Evolutionary conservation across 2,797 vertebrate species (phyloP).

Genomic region (Falco naumanni): DNA sequence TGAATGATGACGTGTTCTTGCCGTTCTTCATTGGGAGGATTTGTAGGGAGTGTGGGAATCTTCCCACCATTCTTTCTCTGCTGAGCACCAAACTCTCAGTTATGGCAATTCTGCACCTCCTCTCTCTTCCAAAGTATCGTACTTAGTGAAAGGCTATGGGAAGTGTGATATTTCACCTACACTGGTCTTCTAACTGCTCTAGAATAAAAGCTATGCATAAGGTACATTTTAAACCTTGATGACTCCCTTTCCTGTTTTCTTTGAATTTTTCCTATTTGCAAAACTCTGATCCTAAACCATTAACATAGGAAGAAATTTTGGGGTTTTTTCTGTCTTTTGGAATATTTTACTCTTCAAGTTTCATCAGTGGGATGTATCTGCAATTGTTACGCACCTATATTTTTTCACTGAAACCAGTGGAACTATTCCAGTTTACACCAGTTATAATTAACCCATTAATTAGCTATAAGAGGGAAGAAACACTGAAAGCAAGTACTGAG

Average conservation of each 20-base stretch:
- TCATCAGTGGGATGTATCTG: not conserved
- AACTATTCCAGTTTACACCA: not conserved
- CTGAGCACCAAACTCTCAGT: not conserved
- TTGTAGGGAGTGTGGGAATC: not conserved
- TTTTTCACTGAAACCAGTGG: not conserved
- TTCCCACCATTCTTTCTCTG: not conserved
- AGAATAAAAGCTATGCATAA: not conserved
- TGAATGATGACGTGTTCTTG: not conserved
- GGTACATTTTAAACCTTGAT: not conserved
- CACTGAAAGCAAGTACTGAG: not conserved
- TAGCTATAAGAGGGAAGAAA: not conserved
- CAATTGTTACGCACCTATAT: not conserved
- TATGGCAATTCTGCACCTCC: not conserved
- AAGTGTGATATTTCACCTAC: not conserved
- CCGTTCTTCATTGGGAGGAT: not conserved
- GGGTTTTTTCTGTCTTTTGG: not conserved
- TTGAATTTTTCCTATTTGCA: not conserved
- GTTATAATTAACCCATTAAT: not conserved
- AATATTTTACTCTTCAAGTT: not conserved
- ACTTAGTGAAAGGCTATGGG: not conserved
- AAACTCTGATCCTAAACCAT: not conserved
- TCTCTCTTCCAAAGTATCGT: not conserved
- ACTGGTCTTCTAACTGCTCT: not conserved
- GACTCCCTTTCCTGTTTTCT: not conserved
- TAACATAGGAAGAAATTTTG: not conserved